Base-by-base conservation (phyloP, 2,888 invertebrate species). In the Augochlorella aurata region DNA sequence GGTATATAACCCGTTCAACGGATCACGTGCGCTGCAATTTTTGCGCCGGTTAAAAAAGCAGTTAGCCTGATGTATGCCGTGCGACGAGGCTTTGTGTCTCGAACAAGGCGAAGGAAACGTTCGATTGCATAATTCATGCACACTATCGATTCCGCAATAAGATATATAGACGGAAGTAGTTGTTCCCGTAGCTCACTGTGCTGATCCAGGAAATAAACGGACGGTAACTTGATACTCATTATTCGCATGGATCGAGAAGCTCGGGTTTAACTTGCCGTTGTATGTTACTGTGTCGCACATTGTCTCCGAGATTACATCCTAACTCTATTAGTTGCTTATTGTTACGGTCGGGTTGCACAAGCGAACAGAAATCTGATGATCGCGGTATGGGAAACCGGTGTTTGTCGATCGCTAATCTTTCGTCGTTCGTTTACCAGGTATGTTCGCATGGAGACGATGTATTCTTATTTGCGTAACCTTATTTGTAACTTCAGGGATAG, bases 111-210 rank as follows among this genome's bases (percentile, higher is more conserved):
- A 78, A 75, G 76, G 65, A 84, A 83, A 85, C 77, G 65, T 77
- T 75, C 69, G 73, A 65, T 68, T 85, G 85, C 77, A 87, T 87
- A 81, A 87, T 87, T 85, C 75, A 85, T 75, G 54, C 74, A 38
- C 61, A 38, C 58, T 70, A 87, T 85, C 76, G 87, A 87, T 84
- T 73, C 44, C 49, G 18, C 21, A 24, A 54, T 21, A 61, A 70
- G 29, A 80, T 83, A 78, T 49, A 78, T 54, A 18, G 66, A 74
- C 50, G 74, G 52, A 69, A 69, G 63, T n/a, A 21, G 69, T 85
- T 69, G 58, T 75, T 67, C 67, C 77, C 68, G 52, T 74, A 79
- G 77, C 52, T 74, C 49, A 47, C 54, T n/a, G n/a, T 18, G 24
- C 24, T 18, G 50, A 68, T 65, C 45, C 38, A 44, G 58, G 47